Percentiles rank a stretch among this genome's conserved stretches.
These are phyloP conservation scores for Lasioglossum pauxillum DNA, from an alignment of 2,888 invertebrate genomes.

Conservation along the genomic window DNA sequence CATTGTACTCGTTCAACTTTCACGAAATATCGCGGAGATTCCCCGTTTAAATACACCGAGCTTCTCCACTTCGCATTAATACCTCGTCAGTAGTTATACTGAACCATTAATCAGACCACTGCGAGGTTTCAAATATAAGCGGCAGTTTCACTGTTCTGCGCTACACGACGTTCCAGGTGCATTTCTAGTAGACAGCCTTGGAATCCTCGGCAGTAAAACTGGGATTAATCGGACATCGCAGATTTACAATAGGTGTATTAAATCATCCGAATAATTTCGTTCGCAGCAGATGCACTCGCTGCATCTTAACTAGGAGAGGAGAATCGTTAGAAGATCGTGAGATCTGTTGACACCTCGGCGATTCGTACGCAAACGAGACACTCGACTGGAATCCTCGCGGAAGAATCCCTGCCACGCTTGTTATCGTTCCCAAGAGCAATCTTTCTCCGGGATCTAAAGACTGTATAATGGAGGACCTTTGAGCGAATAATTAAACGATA, in stretches of 20 bases:
- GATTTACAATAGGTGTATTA: neutral
- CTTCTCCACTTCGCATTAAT: neutral
- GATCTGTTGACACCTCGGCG: neutral
- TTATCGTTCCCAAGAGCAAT: neutral
- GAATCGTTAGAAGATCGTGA: neutral
- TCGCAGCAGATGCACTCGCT: neutral
- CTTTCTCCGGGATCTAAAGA: neutral
- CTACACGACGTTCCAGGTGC: too few relatives aligned
- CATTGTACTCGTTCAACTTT: neutral
- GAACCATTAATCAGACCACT: neutral
- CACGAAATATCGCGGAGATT: neutral
- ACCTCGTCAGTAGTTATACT: neutral
- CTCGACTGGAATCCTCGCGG: neutral
- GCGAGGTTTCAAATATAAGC: neutral
- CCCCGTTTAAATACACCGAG: neutral
- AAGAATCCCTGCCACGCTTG: neutral
- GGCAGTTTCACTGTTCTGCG: too few relatives aligned
- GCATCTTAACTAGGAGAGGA: neutral
- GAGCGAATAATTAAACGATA: constrained; percentile 42
- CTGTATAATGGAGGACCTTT: constrained; percentile 5
- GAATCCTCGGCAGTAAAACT: neutral
- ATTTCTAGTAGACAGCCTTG: too few relatives aligned
- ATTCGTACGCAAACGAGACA: neutral
- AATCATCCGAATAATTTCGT: neutral
- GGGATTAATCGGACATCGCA: neutral